Conservation (phyloP, 2,797 vertebrate species). For the Trachops cirrhosus region DNA sequence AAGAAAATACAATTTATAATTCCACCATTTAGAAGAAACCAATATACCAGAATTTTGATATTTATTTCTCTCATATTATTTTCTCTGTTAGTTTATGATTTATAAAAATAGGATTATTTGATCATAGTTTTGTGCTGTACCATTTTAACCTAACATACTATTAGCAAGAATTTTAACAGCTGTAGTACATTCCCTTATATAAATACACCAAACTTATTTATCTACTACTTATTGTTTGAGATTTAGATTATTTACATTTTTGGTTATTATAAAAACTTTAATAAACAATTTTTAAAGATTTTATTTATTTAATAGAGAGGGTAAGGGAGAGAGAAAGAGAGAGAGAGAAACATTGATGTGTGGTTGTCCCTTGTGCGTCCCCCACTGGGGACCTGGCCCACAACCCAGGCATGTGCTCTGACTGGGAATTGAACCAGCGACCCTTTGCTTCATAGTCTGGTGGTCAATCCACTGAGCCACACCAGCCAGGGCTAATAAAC, state of each 20-base stretch:
- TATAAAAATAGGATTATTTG: conserved; percentile 3
- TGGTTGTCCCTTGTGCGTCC: too few relatives aligned
- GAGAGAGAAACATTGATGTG: too few relatives aligned
- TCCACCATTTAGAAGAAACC: neutral
- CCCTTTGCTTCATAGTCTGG: too few relatives aligned
- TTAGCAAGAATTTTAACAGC: neutral
- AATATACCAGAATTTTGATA: neutral
- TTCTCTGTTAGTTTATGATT: neutral
- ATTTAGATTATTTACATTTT: conserved; percentile 31
- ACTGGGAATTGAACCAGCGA: too few relatives aligned
- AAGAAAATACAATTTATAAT: neutral
- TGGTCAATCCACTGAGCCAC: too few relatives aligned
- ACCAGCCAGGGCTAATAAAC: neutral
- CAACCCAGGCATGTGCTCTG: too few relatives aligned
- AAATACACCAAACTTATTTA: neutral
- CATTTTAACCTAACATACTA: neutral
- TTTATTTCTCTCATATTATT: conserved; percentile 31
- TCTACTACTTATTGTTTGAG: neutral
- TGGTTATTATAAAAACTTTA: conserved; percentile 32
- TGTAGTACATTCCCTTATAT: neutral
- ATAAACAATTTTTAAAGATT: neutral
- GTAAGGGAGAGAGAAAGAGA: too few relatives aligned
- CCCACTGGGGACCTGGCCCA: too few relatives aligned
- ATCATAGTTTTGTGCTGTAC: neutral
- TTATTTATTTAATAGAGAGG: too few relatives aligned